Conservation (phyloP, 2,797 vertebrate genomes). For the Danio kyathit region DNA sequence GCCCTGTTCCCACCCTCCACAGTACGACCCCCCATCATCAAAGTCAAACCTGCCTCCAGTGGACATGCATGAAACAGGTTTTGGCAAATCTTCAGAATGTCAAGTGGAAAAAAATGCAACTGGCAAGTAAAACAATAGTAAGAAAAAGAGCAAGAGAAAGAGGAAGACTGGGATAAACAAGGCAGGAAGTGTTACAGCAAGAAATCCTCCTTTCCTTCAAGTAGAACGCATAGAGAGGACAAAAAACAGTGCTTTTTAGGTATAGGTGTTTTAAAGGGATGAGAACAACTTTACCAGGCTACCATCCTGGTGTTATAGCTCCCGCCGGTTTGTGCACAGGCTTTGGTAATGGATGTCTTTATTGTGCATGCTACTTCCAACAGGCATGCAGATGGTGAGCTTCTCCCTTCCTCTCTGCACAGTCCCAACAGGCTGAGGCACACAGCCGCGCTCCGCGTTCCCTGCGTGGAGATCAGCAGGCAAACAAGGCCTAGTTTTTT, state of each 20-base stretch:
- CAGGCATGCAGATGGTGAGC: constrained; percentile 77
- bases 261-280: constrained; percentile 54
- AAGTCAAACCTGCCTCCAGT: constrained; percentile 99
- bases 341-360: constrained; percentile 68
- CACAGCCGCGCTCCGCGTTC: constrained; percentile 63
- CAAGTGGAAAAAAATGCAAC: constrained; percentile 67
- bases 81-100: constrained; percentile 88
- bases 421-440: constrained; percentile 66
- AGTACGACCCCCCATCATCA: constrained; percentile 99
- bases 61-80: constrained; percentile 99
- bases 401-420: constrained; percentile 67
- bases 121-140: not conserved
- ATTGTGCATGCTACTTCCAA: constrained; percentile 84
- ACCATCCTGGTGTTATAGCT: constrained; percentile 65
- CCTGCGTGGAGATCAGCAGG: constrained; percentile 64
- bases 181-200: constrained; percentile 40
- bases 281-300: constrained; percentile 64
- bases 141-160: constrained; percentile 6
- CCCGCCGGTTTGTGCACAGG: constrained; percentile 65
- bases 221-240: not conserved
- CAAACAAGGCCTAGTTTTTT: constrained; percentile 81
- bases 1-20: constrained; percentile 98
- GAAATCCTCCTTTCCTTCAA: constrained; percentile 21
- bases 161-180: constrained; percentile 66
- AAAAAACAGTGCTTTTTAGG: constrained; percentile 22